Percentiles rank a stretch among this genome's conserved stretches.
phyloP scores from a whole-genome alignment of 2,113 vertebrate genomes.

The Setophaga kirtlandii region DNA sequence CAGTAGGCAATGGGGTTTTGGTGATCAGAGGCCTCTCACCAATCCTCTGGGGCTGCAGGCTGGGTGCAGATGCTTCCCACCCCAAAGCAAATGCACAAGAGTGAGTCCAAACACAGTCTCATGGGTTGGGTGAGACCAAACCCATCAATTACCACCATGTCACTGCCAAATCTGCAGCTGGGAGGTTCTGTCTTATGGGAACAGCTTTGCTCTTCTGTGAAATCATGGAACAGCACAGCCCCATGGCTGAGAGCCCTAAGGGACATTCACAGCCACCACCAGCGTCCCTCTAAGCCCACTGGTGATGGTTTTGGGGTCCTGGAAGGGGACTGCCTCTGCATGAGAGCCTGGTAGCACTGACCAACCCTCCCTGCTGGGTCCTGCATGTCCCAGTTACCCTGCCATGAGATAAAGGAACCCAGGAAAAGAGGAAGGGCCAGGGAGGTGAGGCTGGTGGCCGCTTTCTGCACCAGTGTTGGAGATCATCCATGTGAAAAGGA shows the following conservation, averaged over 20 bases:
- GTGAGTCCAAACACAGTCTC: background rate
- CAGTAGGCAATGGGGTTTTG: background rate
- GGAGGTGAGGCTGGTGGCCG: background rate
- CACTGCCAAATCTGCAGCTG: background rate
- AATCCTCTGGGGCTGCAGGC: background rate
- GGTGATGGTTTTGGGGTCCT: background rate
- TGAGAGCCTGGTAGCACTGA: background rate
- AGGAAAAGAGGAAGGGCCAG: background rate
- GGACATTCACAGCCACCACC: background rate
- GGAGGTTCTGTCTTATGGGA: background rate
- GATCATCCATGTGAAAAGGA: accelerated
- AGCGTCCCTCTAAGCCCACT: background rate
- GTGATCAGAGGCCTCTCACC: background rate
- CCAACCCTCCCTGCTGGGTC: accelerated
- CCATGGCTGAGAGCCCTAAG: accelerated
- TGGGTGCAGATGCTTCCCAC: background rate
- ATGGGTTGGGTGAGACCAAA: background rate
- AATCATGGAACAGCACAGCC: background rate
- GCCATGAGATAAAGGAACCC: accelerated
- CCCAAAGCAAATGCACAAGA: background rate
- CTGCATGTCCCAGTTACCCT: accelerated
- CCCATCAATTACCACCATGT: background rate
- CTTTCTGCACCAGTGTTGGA: background rate
- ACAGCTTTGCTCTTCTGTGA: background rate
- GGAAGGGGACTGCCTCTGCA: background rate